A percentile compares a stretch with the other conserved stretches of the same genome.
Conservation (phyloP, 2,888 invertebrate species). For the Orthosia gothica region DNA sequence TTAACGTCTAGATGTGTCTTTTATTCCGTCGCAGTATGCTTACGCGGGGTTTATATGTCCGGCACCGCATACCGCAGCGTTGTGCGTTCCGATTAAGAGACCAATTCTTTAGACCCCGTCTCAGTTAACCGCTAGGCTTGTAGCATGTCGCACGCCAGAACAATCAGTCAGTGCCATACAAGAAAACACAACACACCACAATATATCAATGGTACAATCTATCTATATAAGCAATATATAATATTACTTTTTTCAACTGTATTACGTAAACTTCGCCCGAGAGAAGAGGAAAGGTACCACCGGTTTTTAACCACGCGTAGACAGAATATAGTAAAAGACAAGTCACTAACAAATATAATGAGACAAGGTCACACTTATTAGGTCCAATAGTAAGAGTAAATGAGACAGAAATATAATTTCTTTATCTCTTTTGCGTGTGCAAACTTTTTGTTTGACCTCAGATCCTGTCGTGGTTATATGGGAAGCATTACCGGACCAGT, state of each 20-base stretch:
- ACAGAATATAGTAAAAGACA: neutral
- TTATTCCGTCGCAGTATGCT: too few relatives aligned
- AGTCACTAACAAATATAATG: neutral
- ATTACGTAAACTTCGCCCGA: slow-evolving; percentile 12
- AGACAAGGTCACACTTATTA: neutral
- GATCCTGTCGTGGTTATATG: neutral
- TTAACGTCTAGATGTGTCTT: too few relatives aligned
- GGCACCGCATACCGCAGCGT: too few relatives aligned
- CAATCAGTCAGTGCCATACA: slow-evolving; percentile 51
- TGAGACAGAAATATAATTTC: slow-evolving; percentile 10
- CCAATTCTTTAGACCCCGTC: neutral
- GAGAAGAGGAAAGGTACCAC: neutral
- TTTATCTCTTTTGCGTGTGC: neutral
- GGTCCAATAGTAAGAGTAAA: neutral
- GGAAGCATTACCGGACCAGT: neutral
- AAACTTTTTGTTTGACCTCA: neutral
- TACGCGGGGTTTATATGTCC: too few relatives aligned
- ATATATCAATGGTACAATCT: slow-evolving; percentile 49
- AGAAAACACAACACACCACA: slow-evolving; percentile 45
- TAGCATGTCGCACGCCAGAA: slow-evolving; percentile 12
- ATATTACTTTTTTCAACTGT: slow-evolving; percentile 43
- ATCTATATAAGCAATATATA: slow-evolving; percentile 47
- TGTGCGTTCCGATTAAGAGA: too few relatives aligned
- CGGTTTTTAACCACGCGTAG: neutral
- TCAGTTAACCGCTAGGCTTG: neutral